phyloP scores from a whole-genome alignment of 2,888 invertebrate species.

The Apamea crenata region DNA sequence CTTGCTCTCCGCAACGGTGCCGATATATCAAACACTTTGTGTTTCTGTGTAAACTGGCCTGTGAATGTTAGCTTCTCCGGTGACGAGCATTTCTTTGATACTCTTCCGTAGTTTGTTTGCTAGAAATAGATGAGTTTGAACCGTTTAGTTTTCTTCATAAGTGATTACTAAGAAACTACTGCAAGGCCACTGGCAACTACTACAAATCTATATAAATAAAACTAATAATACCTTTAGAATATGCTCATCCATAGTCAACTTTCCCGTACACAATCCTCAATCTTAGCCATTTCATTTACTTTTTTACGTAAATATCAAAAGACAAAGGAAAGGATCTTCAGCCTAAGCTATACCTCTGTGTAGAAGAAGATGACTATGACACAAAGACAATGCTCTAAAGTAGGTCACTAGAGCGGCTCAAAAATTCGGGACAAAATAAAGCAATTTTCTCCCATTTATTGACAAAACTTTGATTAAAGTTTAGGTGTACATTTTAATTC shows the following conservation, averaged over 20 bases:
- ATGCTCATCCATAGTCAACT: constrained; percentile 79
- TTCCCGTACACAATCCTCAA: constrained; percentile 34
- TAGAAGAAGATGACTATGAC: constrained; percentile 47
- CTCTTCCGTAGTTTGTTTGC: constrained; percentile 68
- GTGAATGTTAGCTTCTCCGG: constrained; percentile 78
- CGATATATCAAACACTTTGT: constrained; percentile 77
- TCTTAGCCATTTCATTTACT: constrained; percentile 58
- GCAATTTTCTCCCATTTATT: constrained; percentile 67
- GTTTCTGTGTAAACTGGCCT: constrained; percentile 80
- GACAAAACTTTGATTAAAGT: constrained; percentile 74
- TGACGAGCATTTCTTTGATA: constrained; percentile 70
- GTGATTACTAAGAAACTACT: neutral
- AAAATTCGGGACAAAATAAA: constrained; percentile 54
- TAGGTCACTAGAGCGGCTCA: constrained; percentile 77
- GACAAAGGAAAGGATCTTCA: constrained; percentile 14
- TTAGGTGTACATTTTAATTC: constrained; percentile 35
- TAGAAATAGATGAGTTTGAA: constrained; percentile 38
- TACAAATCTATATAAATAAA: no score
- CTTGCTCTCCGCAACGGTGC: constrained; percentile 74
- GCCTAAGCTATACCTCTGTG: constrained; percentile 2
- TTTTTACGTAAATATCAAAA: constrained; percentile 31
- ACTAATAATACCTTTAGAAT: constrained; percentile 64
- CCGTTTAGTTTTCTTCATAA: neutral
- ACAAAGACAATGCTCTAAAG: constrained; percentile 70
- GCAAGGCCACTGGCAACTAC: neutral